Percentiles rank a stretch among this genome's conserved stretches.
Conservation (phyloP, 2,888 invertebrate genomes). For the Idaea dimidiata region DNA sequence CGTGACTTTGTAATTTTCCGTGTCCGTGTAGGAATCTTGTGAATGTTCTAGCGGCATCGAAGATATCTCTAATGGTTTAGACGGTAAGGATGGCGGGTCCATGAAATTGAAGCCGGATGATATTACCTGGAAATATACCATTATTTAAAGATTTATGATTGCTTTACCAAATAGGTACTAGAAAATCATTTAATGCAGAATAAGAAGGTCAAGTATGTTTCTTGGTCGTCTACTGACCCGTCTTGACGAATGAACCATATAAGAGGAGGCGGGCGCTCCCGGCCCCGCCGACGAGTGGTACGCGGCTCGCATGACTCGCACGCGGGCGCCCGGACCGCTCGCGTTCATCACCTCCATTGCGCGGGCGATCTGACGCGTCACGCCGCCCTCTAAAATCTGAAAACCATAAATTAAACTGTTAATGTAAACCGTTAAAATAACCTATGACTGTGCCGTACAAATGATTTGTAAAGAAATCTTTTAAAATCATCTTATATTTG, state of each 20-base stretch:
- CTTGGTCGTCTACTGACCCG: slow-evolving; percentile 43
- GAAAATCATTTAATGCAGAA: not conserved
- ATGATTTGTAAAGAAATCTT: too few species aligned
- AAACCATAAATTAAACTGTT: slow-evolving; percentile 15
- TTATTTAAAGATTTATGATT: not conserved
- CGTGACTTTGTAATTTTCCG: slow-evolving; percentile 70
- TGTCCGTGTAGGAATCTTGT: slow-evolving; percentile 53
- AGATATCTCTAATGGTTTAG: slow-evolving; percentile 69
- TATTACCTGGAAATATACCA: slow-evolving; percentile 56
- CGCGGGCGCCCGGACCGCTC: slow-evolving; percentile 83
- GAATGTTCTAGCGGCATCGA: slow-evolving; percentile 63
- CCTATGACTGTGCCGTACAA: too few species aligned
- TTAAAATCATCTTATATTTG: too few species aligned
- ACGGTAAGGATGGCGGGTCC: slow-evolving; percentile 54
- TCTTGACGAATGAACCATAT: slow-evolving; percentile 70
- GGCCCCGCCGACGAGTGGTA: slow-evolving; percentile 70
- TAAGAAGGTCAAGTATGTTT: not conserved
- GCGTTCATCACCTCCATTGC: slow-evolving; percentile 86
- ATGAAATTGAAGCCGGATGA: slow-evolving; percentile 68
- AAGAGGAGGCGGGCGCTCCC: slow-evolving; percentile 65
- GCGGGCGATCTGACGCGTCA: slow-evolving; percentile 74
- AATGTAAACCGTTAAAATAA: not conserved
- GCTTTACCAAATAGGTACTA: not conserved
- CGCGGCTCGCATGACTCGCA: slow-evolving; percentile 86
- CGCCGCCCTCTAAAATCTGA: slow-evolving; percentile 72